These are phyloP conservation scores for Euborellia annulipes DNA, from an alignment of 1,140 invertebrate species.

Conservation along the genomic window DNA sequence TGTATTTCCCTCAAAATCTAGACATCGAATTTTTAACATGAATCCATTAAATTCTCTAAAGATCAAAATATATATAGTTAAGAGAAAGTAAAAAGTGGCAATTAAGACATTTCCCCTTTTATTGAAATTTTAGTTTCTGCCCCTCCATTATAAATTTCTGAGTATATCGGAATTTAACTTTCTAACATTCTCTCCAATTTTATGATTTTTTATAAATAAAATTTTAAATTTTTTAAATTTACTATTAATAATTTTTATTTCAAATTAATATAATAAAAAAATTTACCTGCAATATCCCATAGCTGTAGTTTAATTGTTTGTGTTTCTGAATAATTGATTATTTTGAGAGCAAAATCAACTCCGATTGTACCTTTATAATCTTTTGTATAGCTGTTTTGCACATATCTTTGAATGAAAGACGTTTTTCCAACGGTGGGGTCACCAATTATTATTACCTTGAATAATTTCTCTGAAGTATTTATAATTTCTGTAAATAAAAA, in stretches of 20 bases:
- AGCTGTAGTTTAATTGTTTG: constrained; percentile 39
- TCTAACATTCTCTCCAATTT: background rate
- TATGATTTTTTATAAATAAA: constrained; percentile 5
- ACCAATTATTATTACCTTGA: constrained; percentile 36
- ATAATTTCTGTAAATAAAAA: constrained; percentile 8
- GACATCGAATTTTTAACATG: too few species aligned
- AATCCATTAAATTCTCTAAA: too few species aligned
- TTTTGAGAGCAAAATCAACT: constrained; percentile 44
- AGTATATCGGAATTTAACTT: too few species aligned
- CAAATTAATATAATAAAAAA: constrained; percentile 4
- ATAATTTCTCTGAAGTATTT: constrained; percentile 27
- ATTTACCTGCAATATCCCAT: constrained; percentile 40
- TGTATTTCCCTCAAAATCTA: too few species aligned
- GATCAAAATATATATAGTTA: too few species aligned
- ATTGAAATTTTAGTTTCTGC: too few species aligned
- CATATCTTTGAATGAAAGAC: constrained; percentile 34
- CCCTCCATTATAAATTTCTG: too few species aligned
- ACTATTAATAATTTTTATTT: too few species aligned
- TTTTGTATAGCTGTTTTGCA: constrained; percentile 29
- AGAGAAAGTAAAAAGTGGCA: too few species aligned
- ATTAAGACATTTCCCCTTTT: too few species aligned
- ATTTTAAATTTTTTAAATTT: background rate
- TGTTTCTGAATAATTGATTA: constrained; percentile 36
- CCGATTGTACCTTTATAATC: constrained; percentile 37
- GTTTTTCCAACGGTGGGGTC: constrained; percentile 36